Base-by-base conservation (phyloP, 2,888 invertebrate genomes). In the Spicauda simplicius region DNA sequence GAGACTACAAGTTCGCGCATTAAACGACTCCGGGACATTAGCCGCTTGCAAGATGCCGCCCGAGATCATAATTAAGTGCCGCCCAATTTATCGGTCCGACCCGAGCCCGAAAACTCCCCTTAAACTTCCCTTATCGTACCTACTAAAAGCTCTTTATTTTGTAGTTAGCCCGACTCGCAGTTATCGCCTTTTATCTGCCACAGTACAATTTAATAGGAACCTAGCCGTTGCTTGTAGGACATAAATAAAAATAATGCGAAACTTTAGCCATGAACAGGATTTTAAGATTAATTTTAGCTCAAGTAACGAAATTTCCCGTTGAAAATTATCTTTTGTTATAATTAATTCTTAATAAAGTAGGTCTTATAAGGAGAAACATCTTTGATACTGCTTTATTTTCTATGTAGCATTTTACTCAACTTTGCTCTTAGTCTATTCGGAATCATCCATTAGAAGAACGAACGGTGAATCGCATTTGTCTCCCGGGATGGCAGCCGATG, bases 11-110 rank as follows among this genome's bases (percentile, higher is more conserved):
- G 92, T 93, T 93, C 89, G 90, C 91, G 90, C 91, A 92, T 92
- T 92, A 91, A 91, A 92, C 91, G 91, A 92, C 82, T 91, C 90
- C 87, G 91, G 89, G 86, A 90, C 91, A 92, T 92, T 92, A 92
- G 91, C 90, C 88, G 88, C 85, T 84, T 91, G 92, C 92, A 92
- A 93, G 91, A 92, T 92, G 92, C 93, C 91, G 89, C 90, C 90
- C 91, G 87, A 91, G 91, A 92, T 93, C 92, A 91, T 93, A 93
- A 93, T 93, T 93, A 93, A 93, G 91, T 92, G 91, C 90, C 90
- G 89, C 89, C 91, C 92, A 91, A 93, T 93, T 92, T 93, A 93
- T 93, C 90, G 93, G 92, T 81, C 84, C 90, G 91, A 90, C 91
- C 91, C 90, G 86, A 85, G 82, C 87, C 86, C 83, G 76, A 78